phyloP scores from a whole-genome alignment of 2,888 invertebrate genomes.

The Mythimna vitellina region DNA sequence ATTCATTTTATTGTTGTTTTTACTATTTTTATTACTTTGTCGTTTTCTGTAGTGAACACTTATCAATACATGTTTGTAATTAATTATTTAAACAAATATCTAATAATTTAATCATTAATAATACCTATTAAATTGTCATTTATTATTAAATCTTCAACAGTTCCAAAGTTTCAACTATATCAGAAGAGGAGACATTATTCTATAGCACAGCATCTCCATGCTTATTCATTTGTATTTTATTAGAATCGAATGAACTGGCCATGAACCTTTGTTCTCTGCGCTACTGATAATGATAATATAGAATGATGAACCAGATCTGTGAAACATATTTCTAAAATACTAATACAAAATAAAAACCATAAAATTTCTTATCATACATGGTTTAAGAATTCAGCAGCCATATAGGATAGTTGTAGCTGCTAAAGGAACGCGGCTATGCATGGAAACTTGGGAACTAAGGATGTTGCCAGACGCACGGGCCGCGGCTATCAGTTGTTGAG shows the following conservation, averaged over 20 bases:
- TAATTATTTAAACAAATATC: conserved; percentile 47
- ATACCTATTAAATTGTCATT: conserved; percentile 61
- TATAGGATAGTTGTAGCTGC: conserved; percentile 26
- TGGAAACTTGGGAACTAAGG: conserved; percentile 28
- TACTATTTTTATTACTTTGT: conserved; percentile 68
- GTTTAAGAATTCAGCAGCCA: conserved; percentile 18
- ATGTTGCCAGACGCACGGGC: conserved; percentile 9
- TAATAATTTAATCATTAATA: conserved; percentile 57
- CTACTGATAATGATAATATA: conserved; percentile 13
- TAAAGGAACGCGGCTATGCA: neutral
- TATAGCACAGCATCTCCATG: conserved; percentile 33
- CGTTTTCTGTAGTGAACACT: conserved; percentile 49
- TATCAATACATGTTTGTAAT: conserved; percentile 55
- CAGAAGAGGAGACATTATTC: conserved; percentile 35
- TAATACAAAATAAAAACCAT: conserved; percentile 30
- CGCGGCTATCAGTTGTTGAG: conserved; percentile 86
- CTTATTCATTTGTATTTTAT: conserved; percentile 5
- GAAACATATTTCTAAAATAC: conserved; percentile 16
- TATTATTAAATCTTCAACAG: conserved; percentile 32
- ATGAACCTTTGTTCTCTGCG: conserved; percentile 15
- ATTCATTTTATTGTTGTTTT: conserved; percentile 61
- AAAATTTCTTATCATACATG: conserved; percentile 19
- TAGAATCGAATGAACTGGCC: conserved; percentile 9
- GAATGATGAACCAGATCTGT: conserved; percentile 44
- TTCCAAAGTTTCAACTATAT: conserved; percentile 28